Evolutionary conservation across 1,140 invertebrate species (phyloP), one percentile per base, ranked within the genome.

Genomic region (Pemphigus obesinymphae): DNA sequence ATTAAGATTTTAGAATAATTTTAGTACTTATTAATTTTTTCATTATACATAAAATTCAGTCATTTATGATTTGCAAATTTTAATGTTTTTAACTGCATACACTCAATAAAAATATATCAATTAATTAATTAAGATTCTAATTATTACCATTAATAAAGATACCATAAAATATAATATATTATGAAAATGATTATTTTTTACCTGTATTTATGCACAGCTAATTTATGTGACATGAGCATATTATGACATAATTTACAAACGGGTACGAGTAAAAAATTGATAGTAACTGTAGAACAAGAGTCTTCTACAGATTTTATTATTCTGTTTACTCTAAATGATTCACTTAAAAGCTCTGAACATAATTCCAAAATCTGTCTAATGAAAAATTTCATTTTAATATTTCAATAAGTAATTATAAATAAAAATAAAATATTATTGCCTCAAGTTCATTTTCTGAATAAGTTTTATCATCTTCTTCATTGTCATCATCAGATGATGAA

Each of bases 231-330:
- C 55, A 93, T 89, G 82, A 96, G 87, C 5, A 96, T 87, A 87
- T 93, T 91, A 87, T 96, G 93, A 85, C 93, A 94, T 13, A 96
- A 89, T 85, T 90, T 89, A 83, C 93, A 94, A 73, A 96, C 87
- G 1, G 89, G 89, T 84, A 92, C 90, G 4, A 92, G 86, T 17
- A 85, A 80, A 45, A 80, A 61, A 37, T 80, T 26, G 6, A 80
- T 80, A 29, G 76, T 45, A 7, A 37, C n/a, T 31, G 37, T 43
- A 63, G 76, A 80, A 61, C 76, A 80, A 26, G 76, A 80, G 4
- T 80, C 55, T n/a, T 73, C 91, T 10, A 92, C 88, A 23, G 90
- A 88, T 23, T 89, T 85, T 0, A 92, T 85, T 75, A 94, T 90
- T 1, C 89, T 88, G 34, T 90, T 88, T 70, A 94, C 91, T 0